Percentiles rank a stretch among this genome's conserved stretches.
Evolutionary conservation across 2,888 invertebrate species (phyloP).

Genomic region (Ochropacha duplaris): DNA sequence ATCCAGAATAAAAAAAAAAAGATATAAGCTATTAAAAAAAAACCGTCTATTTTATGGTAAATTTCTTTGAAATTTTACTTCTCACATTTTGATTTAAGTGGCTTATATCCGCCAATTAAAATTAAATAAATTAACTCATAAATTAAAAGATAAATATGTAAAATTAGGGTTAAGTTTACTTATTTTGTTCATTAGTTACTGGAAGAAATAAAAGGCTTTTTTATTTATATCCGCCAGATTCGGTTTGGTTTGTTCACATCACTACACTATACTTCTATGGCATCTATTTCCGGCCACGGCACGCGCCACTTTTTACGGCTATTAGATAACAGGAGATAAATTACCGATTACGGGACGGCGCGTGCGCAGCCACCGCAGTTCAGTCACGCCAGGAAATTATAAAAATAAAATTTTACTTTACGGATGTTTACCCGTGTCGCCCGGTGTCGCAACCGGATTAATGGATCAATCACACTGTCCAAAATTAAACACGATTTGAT

Average conservation of each 20-base stretch:
- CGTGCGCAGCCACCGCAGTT: conserved; percentile 18
- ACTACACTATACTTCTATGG: conserved; percentile 20
- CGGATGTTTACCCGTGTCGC: conserved; percentile 7
- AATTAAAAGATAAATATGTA: too few species aligned
- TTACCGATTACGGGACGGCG: conserved; percentile 36
- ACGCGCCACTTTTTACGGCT: conserved; percentile 61
- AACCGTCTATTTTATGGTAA: too few species aligned
- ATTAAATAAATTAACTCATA: too few species aligned
- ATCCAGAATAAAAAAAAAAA: too few species aligned
- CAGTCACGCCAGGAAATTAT: conserved; percentile 15
- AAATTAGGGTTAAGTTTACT: too few species aligned
- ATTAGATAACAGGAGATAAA: conserved; percentile 62
- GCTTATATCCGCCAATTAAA: not conserved
- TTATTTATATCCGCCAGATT: not conserved
- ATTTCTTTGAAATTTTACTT: too few species aligned
- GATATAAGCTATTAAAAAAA: too few species aligned
- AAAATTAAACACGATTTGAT: not conserved
- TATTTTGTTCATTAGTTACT: too few species aligned
- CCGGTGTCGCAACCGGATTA: not conserved
- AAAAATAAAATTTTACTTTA: conserved; percentile 9
- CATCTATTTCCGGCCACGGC: conserved; percentile 41
- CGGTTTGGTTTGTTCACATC: not conserved
- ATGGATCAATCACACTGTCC: not conserved
- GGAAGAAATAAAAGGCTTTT: too few species aligned
- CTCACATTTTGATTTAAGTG: too few species aligned